Evolutionary conservation across 1,140 invertebrate species (phyloP).

Genomic region (Leucophenga varia): DNA sequence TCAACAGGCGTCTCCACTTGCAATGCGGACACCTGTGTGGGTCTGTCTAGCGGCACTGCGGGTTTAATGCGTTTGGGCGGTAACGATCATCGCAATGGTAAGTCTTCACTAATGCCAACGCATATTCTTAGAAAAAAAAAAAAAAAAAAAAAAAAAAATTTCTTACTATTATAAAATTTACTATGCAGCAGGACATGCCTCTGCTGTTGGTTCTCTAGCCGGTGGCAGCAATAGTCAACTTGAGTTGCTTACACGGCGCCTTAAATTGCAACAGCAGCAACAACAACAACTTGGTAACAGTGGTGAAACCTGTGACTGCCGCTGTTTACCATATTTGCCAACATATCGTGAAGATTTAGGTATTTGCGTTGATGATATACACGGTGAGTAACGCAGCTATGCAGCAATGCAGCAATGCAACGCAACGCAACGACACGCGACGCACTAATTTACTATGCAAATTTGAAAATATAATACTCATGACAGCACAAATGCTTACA

Average conservation of each 20-base stretch:
- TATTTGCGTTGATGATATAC: constrained; percentile 71
- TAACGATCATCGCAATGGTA: constrained; percentile 36
- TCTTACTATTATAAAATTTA: too few relatives aligned
- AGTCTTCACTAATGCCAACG: too few relatives aligned
- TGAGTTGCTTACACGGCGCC: constrained; percentile 33
- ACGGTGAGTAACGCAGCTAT: constrained; percentile 63
- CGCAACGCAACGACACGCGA: too few relatives aligned
- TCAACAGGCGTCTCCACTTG: constrained; percentile 39
- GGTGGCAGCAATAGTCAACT: constrained; percentile 22
- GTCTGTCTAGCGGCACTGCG: constrained; percentile 61
- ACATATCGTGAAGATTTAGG: constrained; percentile 70
- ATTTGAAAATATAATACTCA: constrained; percentile 3
- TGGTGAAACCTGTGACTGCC: constrained; percentile 61
- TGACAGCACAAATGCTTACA: too few relatives aligned
- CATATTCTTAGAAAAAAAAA: too few relatives aligned
- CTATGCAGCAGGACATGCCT: constrained; percentile 22
- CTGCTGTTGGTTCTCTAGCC: constrained; percentile 24
- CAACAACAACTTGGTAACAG: neutral
- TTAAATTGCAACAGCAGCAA: constrained; percentile 31
- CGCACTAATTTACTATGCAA: constrained; percentile 16
- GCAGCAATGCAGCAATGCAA: constrained; percentile 24
- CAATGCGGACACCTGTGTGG: constrained; percentile 59
- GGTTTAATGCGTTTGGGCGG: constrained; percentile 24
- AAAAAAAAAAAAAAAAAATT: too few relatives aligned
- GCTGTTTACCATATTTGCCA: constrained; percentile 63